Conservation (phyloP, 2,888 invertebrate species). For the Mechanitis mazaeus region DNA sequence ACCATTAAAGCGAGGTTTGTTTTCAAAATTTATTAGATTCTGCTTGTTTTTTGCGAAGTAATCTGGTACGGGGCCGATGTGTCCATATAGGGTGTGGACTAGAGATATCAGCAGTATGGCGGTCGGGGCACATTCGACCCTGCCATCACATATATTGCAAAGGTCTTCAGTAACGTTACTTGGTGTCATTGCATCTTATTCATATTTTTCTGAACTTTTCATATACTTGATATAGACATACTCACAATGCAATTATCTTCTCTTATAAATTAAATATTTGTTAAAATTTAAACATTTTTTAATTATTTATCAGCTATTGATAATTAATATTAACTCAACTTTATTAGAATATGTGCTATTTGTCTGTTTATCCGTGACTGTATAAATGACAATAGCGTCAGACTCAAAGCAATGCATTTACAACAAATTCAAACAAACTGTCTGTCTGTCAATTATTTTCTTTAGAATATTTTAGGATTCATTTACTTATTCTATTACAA, state of each 20-base stretch:
- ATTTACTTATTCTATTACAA: too few relatives aligned
- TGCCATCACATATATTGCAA: slow-evolving; percentile 66
- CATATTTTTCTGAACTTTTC: slow-evolving; percentile 10
- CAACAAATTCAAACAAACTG: background rate
- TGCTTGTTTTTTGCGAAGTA: slow-evolving; percentile 50
- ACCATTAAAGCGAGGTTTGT: slow-evolving; percentile 17
- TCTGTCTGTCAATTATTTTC: background rate
- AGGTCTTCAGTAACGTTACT: slow-evolving; percentile 60
- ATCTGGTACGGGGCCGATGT: slow-evolving; percentile 57
- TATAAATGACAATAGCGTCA: background rate
- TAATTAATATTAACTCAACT: too few relatives aligned
- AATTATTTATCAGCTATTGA: too few relatives aligned
- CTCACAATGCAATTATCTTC: background rate
- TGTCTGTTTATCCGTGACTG: slow-evolving; percentile 1
- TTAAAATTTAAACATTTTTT: too few relatives aligned
- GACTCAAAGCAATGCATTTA: background rate
- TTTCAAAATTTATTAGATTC: slow-evolving; percentile 22
- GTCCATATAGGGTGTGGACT: slow-evolving; percentile 63
- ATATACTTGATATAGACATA: background rate
- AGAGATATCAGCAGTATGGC: slow-evolving; percentile 65
- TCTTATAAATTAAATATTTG: background rate
- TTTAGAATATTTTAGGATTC: background rate
- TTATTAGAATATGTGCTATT: background rate
- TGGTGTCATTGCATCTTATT: slow-evolving; percentile 60
- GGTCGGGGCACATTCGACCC: slow-evolving; percentile 67